Evolutionary conservation across 2,797 vertebrate genomes (phyloP).

Genomic region (Sylvilagus floridanus): DNA sequence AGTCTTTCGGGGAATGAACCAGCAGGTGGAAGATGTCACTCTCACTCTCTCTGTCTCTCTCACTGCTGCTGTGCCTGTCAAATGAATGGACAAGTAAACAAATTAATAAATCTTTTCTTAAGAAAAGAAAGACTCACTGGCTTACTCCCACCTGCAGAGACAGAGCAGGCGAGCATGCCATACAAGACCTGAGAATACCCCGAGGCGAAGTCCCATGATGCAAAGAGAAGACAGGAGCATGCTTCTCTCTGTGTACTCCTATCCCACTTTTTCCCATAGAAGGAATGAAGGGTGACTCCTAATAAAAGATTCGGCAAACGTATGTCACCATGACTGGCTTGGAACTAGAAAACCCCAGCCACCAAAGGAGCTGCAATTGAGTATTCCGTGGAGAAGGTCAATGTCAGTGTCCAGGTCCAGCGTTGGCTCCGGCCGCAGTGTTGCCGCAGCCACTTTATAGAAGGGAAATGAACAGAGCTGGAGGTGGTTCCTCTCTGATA

Average conservation of each 20-base stretch:
- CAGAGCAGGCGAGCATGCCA: neutral
- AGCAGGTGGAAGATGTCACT: too few relatives aligned
- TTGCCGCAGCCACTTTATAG: neutral
- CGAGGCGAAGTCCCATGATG: neutral
- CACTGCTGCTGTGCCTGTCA: too few relatives aligned
- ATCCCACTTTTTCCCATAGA: neutral
- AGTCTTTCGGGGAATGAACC: too few relatives aligned
- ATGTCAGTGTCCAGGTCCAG: neutral
- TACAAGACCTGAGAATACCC: neutral
- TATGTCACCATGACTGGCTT: neutral
- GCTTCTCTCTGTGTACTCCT: neutral
- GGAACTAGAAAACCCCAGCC: neutral
- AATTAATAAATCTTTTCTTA: too few relatives aligned
- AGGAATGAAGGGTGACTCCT: neutral
- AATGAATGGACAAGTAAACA: too few relatives aligned
- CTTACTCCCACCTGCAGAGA: neutral
- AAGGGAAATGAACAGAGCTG: constrained; percentile 25
- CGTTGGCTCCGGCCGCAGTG: neutral
- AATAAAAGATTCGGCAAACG: neutral
- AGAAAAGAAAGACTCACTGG: neutral
- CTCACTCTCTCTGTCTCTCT: too few relatives aligned
- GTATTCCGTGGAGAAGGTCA: neutral
- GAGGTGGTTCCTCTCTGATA: neutral
- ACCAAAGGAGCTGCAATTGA: neutral
- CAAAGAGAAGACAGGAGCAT: neutral